These are phyloP conservation scores for Rotaria macrura DNA, from an alignment of 2,888 invertebrate species.

Conservation along the genomic window DNA sequence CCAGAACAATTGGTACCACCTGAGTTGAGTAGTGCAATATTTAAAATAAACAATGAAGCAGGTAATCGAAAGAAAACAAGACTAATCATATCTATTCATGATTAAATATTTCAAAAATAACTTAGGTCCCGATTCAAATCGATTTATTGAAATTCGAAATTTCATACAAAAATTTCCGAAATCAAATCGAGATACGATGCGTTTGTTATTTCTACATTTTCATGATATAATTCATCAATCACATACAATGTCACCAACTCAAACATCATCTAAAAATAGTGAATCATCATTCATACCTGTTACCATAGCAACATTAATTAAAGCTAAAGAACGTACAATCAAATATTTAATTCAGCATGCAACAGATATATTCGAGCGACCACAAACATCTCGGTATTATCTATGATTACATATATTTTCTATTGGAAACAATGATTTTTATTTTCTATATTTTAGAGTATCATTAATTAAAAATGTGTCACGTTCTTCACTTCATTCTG, in stretches of 20 bases:
- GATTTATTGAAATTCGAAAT: background rate
- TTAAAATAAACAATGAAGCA: background rate
- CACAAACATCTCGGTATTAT: background rate
- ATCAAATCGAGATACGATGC: background rate
- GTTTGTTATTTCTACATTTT: background rate
- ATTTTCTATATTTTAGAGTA: background rate
- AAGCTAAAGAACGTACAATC: background rate
- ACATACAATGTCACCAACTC: background rate
- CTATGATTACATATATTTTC: too few species aligned
- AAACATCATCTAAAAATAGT: background rate
- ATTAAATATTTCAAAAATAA: background rate
- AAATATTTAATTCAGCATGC: constrained; percentile 16
- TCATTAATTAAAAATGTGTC: constrained; percentile 3
- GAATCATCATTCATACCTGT: background rate
- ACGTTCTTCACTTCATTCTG: background rate
- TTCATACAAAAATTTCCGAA: background rate
- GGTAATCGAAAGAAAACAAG: background rate
- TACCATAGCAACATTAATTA: background rate
- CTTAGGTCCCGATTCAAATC: background rate
- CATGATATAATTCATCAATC: background rate
- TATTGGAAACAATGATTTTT: background rate
- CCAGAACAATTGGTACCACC: background rate
- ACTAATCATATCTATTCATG: too few species aligned
- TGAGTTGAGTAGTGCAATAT: background rate
- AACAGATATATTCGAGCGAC: background rate